phyloP scores from a whole-genome alignment of 1,140 invertebrate genomes.

The Zaprionus davidi region DNA sequence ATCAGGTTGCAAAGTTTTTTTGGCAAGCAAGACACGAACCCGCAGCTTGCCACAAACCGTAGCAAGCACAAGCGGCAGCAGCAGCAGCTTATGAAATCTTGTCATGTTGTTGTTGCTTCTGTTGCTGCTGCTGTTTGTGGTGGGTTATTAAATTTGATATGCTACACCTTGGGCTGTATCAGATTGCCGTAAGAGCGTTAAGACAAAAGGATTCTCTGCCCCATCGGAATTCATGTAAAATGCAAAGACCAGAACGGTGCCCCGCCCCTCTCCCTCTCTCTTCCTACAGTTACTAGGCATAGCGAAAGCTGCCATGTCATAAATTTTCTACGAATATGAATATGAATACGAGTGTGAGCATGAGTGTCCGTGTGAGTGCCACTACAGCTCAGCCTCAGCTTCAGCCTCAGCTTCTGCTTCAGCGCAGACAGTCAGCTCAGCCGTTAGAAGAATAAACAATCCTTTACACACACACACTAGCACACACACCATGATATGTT shows the following conservation, averaged over 20 bases:
- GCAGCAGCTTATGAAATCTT: slow-evolving; percentile 53
- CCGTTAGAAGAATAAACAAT: slow-evolving; percentile 59
- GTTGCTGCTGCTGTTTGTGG: slow-evolving; percentile 43
- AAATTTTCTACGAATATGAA: slow-evolving; percentile 62
- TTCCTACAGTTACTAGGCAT: slow-evolving; percentile 18
- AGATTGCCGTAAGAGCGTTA: slow-evolving; percentile 62
- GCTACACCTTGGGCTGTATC: slow-evolving; percentile 76
- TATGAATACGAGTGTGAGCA: slow-evolving; percentile 29
- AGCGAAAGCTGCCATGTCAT: slow-evolving; percentile 81
- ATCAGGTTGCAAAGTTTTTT: slow-evolving; percentile 19
- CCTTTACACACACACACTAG: slow-evolving; percentile 51
- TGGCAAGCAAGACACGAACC: slow-evolving; percentile 41
- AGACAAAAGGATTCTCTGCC: slow-evolving; percentile 33
- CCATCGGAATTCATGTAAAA: slow-evolving; percentile 73
- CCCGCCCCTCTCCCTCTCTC: neutral
- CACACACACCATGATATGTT: slow-evolving; percentile 53
- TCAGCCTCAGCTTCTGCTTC: neutral
- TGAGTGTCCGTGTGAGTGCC: neutral
- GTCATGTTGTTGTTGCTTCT: slow-evolving; percentile 35
- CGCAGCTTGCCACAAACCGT: slow-evolving; percentile 54
- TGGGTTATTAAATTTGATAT: slow-evolving; percentile 82
- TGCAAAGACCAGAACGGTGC: slow-evolving; percentile 61
- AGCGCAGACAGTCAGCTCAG: slow-evolving; percentile 34
- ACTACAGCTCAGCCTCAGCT: neutral
- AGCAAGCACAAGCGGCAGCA: slow-evolving; percentile 35